phyloP scores from a whole-genome alignment of 2,888 invertebrate genomes.

The Phengaris alcon region DNA sequence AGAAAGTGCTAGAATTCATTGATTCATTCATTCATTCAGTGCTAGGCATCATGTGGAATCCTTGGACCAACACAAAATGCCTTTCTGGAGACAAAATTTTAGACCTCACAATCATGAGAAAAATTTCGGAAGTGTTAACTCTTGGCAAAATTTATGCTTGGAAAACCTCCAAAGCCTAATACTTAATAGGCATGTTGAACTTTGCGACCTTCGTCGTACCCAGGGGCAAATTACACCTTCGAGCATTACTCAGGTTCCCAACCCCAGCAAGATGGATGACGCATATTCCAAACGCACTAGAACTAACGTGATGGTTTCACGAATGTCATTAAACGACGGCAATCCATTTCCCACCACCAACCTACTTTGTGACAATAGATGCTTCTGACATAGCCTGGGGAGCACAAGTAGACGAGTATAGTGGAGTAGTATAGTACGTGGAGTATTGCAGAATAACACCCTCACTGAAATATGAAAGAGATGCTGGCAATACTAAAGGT shows the following conservation, averaged over 20 bases:
- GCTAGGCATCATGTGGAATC: conserved; percentile 28
- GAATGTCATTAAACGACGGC: background rate
- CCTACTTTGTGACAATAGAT: conserved; percentile 35
- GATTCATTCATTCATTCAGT: no score
- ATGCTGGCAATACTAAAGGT: conserved; percentile 37
- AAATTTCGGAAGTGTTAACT: conserved; percentile 2
- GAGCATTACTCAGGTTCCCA: background rate
- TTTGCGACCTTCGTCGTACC: conserved; percentile 30
- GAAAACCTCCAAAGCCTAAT: conserved; percentile 29
- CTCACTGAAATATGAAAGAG: conserved; percentile 40
- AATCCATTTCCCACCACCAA: background rate
- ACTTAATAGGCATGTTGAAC: conserved; percentile 28
- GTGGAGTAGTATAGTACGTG: conserved; percentile 34
- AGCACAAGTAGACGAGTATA: conserved; percentile 36
- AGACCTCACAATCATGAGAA: background rate
- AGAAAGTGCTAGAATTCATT: background rate
- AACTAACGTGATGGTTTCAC: no score
- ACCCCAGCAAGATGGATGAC: background rate
- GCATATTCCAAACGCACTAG: background rate
- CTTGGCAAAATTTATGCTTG: background rate
- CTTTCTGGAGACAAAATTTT: conserved; percentile 22
- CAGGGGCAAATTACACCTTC: no score
- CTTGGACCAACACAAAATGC: no score
- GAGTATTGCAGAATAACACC: conserved; percentile 31
- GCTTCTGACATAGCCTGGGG: conserved; percentile 39